Evolutionary conservation across 1,140 invertebrate genomes (phyloP).

Genomic region (Latrodectus geometricus): DNA sequence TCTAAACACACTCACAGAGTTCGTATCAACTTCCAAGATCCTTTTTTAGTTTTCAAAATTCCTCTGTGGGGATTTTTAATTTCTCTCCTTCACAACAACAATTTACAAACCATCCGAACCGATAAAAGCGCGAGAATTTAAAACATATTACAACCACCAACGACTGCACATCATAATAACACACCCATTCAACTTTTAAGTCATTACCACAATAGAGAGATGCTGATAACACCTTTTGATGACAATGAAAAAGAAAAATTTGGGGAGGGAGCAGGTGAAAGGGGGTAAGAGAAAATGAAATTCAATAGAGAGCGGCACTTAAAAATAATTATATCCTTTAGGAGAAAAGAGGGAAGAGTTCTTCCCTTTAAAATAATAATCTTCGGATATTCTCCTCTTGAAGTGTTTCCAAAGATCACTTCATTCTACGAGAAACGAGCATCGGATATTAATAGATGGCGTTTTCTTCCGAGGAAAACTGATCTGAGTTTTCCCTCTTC

Average conservation of each 20-base stretch:
- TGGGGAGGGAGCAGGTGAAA: not conserved
- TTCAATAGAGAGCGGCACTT: constrained; percentile 38
- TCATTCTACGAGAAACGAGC: constrained; percentile 28
- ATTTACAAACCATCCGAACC: not conserved
- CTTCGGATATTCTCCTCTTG: constrained; percentile 44
- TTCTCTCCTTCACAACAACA: not conserved
- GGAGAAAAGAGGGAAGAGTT: not conserved
- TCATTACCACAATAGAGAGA: not conserved
- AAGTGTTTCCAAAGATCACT: constrained; percentile 37
- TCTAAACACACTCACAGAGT: not conserved
- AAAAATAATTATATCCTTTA: constrained; percentile 47
- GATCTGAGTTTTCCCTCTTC: not conserved
- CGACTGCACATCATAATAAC: not conserved
- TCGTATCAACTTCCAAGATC: not conserved
- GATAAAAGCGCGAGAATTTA: not conserved
- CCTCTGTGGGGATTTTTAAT: not conserved
- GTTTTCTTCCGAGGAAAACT: constrained; percentile 16
- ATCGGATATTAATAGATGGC: constrained; percentile 48
- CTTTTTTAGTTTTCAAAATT: not conserved
- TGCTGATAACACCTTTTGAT: constrained; percentile 35
- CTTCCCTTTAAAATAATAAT: constrained; percentile 52
- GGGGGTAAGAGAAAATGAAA: constrained; percentile 1
- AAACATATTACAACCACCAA: not conserved
- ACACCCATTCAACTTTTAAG: not conserved
- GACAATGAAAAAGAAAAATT: constrained; percentile 3